A percentile compares a stretch with the other conserved stretches of the same genome.
These are phyloP conservation scores for Acrobasis suavella DNA, from an alignment of 2,888 invertebrate species.

Conservation along the genomic window DNA sequence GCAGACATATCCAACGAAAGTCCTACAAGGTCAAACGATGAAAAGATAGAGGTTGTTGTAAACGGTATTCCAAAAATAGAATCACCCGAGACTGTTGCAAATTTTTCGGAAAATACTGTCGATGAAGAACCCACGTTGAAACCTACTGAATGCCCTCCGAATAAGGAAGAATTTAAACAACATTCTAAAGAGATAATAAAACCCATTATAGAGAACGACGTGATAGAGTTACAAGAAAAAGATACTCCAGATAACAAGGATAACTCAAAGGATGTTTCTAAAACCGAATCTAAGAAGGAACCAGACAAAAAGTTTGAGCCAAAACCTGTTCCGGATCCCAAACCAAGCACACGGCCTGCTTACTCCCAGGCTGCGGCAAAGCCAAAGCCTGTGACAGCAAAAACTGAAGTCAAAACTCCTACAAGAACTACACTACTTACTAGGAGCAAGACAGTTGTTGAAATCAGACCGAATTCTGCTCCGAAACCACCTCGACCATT, in stretches of 20 bases:
- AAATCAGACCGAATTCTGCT: conserved; percentile 57
- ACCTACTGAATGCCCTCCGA: background rate
- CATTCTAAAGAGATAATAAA: conserved; percentile 29
- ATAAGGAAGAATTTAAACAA: background rate
- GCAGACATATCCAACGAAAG: conserved; percentile 66
- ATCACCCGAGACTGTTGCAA: conserved; percentile 17
- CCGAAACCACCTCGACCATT: conserved; percentile 52
- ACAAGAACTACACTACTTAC: conserved; percentile 49
- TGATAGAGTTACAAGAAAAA: conserved; percentile 24
- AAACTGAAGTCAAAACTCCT: conserved; percentile 62
- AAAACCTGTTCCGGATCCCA: conserved; percentile 32
- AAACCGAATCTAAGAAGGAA: conserved; percentile 40
- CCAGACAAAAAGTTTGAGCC: conserved; percentile 44
- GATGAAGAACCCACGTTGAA: background rate
- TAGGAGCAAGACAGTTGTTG: conserved; percentile 74
- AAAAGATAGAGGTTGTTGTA: conserved; percentile 31
- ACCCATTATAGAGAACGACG: conserved; percentile 34
- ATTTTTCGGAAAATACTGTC: background rate
- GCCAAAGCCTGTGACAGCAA: conserved; percentile 61
- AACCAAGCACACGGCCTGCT: conserved; percentile 59
- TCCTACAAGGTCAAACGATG: conserved; percentile 51
- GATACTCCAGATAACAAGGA: conserved; percentile 13
- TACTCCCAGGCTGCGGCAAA: conserved; percentile 80
- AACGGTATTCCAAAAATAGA: conserved; percentile 12
- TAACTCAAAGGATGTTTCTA: conserved; percentile 33